phyloP scores from a whole-genome alignment of 2,113 vertebrate species.

The Gorsachius goisagi region DNA sequence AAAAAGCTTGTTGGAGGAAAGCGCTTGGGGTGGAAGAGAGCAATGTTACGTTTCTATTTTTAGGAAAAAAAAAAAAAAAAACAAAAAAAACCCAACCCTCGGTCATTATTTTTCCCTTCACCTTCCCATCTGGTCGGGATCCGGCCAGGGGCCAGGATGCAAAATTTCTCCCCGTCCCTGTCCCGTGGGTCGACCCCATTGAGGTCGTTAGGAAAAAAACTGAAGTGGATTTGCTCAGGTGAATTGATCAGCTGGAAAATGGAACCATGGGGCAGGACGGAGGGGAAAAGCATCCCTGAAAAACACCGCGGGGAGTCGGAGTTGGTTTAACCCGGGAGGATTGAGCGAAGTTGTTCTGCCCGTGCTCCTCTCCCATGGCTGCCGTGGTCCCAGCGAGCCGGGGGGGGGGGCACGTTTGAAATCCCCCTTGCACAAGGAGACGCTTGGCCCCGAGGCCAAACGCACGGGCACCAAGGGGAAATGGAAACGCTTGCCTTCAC shows the following conservation, averaged over 20 bases:
- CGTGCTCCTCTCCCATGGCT: not conserved
- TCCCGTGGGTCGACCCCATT: rapidly evolving
- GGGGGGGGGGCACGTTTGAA: not conserved
- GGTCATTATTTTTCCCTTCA: not conserved
- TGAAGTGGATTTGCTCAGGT: slow-evolving; percentile 69
- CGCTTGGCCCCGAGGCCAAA: not conserved
- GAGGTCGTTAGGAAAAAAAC: not conserved
- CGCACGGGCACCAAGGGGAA: not conserved
- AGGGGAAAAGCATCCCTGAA: slow-evolving; percentile 10
- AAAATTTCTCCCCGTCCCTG: not conserved
- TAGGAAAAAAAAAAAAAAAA: not conserved
- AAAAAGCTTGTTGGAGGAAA: slow-evolving; percentile 77
- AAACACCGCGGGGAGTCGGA: not conserved
- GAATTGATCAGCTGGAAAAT: slow-evolving; percentile 13
- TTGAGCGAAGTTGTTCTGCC: not conserved
- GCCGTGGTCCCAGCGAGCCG: not conserved
- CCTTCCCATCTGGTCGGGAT: slow-evolving; percentile 24
- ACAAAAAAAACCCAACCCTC: not conserved
- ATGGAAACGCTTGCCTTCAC: slow-evolving; percentile 51
- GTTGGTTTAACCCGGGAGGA: rapidly evolving
- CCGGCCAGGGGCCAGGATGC: slow-evolving; percentile 18
- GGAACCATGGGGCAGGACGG: not conserved
- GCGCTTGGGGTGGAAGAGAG: slow-evolving; percentile 69
- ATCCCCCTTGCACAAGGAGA: not conserved
- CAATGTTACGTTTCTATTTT: slow-evolving; percentile 31